Conservation (phyloP, 2,888 invertebrate species). For the Achlya flavicornis region DNA sequence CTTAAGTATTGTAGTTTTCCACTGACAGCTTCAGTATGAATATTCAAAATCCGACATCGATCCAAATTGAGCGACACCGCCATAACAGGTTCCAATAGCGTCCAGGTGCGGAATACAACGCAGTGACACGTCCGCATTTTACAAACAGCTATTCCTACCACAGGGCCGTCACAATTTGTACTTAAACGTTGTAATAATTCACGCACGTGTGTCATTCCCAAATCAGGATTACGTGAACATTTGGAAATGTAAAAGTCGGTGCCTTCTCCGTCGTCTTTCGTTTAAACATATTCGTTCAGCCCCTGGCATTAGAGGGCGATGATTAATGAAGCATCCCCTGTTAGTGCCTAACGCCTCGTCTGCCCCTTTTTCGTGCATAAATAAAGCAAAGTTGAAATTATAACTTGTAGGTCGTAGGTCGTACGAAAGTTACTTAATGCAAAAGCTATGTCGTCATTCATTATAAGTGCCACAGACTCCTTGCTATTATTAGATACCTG, state of each 20-base stretch:
- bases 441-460: conserved; percentile 9
- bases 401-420: conserved; percentile 44
- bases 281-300: conserved; percentile 75
- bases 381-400: conserved; percentile 65
- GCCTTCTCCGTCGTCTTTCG: conserved; percentile 62
- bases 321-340: conserved; percentile 73
- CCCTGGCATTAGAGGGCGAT: conserved; percentile 69
- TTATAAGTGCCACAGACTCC: background rate
- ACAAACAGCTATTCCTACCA: background rate
- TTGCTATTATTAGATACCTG: background rate
- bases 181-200: conserved; percentile 10
- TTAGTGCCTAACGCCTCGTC: conserved; percentile 49
- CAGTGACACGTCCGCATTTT: background rate
- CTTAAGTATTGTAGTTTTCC: background rate
- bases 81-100: background rate
- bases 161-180: conserved; percentile 5
- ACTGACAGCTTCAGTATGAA: background rate
- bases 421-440: conserved; percentile 8
- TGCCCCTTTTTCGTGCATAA: conserved; percentile 62
- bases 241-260: conserved; percentile 60
- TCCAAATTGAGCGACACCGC: background rate
- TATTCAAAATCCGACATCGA: conserved; percentile 7
- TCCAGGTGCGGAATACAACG: conserved; percentile 5
- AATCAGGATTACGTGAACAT: conserved; percentile 52
- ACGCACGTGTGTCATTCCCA: conserved; percentile 26